These are phyloP conservation scores for Promerops cafer DNA, from an alignment of 2,113 vertebrate genomes.

Conservation along the genomic window DNA sequence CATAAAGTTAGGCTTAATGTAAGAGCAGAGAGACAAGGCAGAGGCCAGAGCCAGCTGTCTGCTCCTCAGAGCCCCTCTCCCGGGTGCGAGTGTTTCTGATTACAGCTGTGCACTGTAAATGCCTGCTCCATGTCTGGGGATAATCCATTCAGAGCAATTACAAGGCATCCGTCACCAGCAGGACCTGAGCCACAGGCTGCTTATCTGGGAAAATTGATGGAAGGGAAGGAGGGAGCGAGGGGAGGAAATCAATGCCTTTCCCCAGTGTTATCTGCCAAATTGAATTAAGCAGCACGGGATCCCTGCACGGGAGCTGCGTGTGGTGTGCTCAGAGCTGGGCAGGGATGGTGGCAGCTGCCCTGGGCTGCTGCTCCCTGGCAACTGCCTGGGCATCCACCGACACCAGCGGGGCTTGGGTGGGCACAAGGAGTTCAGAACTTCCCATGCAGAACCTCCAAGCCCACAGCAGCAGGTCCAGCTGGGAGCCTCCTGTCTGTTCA, in stretches of 20 bases:
- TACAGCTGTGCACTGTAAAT: constrained; percentile 32
- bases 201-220: constrained; percentile 46
- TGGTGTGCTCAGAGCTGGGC: neutral
- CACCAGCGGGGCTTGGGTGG: rapidly evolving
- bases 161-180: constrained; percentile 50
- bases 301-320: neutral
- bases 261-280: constrained; percentile 23
- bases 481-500: neutral
- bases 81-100: constrained; percentile 17
- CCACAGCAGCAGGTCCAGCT: neutral
- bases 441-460: rapidly evolving
- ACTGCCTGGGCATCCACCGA: rapidly evolving
- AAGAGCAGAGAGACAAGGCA: neutral
- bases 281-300: constrained; percentile 26
- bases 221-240: neutral
- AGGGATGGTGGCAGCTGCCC: neutral
- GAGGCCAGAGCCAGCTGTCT: constrained; percentile 24
- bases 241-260: constrained; percentile 39
- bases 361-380: neutral
- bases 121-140: constrained; percentile 47
- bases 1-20: neutral
- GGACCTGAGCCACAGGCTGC: constrained; percentile 57
- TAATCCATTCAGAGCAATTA: constrained; percentile 59
- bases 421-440: neutral
- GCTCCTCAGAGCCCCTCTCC: neutral